Evolutionary conservation across 2,797 vertebrate genomes (phyloP), one percentile per base, ranked within the genome.

Genomic region (Erpetoichthys calabaricus): DNA sequence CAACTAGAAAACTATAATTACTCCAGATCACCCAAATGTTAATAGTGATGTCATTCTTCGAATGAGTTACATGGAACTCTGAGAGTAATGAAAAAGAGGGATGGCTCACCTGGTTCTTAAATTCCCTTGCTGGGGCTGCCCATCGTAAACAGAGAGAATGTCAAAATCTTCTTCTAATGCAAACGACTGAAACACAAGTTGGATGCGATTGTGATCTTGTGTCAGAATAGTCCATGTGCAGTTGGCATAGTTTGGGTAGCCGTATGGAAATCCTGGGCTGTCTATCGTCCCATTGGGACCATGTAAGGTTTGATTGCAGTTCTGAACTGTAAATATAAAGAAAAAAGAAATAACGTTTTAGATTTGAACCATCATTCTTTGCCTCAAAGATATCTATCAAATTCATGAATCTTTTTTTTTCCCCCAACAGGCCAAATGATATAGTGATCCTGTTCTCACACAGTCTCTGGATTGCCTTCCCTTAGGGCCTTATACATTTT

Each of bases 241-340:
- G 84, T 99, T 98, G 83, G 93, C 96, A 25, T 97, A 98, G 82
- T 98, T 99, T 60, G 96, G 96, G 70, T 99, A 99, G 68, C 94
- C 96, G 1, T 98, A 97, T 0, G 96, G 94, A 65, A 94, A 99
- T 65, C 96, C 96, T 0, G 94, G 94, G 73, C 96, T 99, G 80
- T 98, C 92, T 66, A 99, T 87, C 0, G 94, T 97, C 73, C 94
- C 94, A 45, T 98, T 98, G 60, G 91, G 88, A 72, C 82, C 92
- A 63, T 88, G 89, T 73, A 98, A 75, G 57, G 82, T 77, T 80
- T 93, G 89, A 45, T 90, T 97, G 87, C 94, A 98, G 83, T 97
- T 98, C 79, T 97, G 92, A 79, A 88, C 94, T 98, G 65, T 25
- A 56, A 55, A 49, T 44, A 44, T 64, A 72, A 65, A 60, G 63